Percentiles rank a stretch among this genome's conserved stretches.
Evolutionary conservation across 2,888 invertebrate genomes (phyloP).

Genomic region (Lagria hirta): DNA sequence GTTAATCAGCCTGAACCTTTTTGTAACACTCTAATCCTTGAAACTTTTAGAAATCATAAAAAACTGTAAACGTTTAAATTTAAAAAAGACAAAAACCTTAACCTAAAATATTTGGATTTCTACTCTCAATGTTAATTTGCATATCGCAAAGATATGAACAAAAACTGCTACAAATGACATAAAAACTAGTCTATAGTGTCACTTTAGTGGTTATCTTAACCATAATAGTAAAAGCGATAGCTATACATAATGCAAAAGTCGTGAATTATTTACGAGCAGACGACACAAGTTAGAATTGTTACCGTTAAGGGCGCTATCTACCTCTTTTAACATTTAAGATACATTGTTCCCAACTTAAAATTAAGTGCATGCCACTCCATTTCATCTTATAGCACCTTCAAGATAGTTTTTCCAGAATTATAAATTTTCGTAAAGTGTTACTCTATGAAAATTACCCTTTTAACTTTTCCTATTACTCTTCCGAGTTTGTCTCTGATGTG

Average conservation of each 20-base stretch:
- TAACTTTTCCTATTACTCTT: constrained; percentile 17
- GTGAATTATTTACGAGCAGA: constrained; percentile 18
- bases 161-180: no score
- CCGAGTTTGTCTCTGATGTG: no score
- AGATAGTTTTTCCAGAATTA: constrained; percentile 9
- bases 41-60: no score
- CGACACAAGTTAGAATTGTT: no score
- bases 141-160: no score
- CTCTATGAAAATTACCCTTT: constrained; percentile 15
- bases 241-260: constrained; percentile 22
- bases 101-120: no score
- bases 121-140: no score
- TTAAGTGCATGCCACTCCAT: constrained; percentile 10
- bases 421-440: constrained; percentile 1
- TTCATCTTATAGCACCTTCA: constrained; percentile 13
- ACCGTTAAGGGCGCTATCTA: constrained; percentile 18
- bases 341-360: constrained; percentile 12
- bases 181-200: no score
- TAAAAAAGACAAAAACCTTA: no score
- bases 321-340: constrained; percentile 17
- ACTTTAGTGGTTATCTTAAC: constrained; percentile 18
- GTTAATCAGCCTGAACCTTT: no score
- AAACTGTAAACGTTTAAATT: no score
- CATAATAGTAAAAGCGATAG: constrained; percentile 23
- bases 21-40: no score